A percentile compares a stretch with the other conserved stretches of the same genome.
phyloP scores from a whole-genome alignment of 1,140 invertebrate genomes.

The Delia radicum region DNA sequence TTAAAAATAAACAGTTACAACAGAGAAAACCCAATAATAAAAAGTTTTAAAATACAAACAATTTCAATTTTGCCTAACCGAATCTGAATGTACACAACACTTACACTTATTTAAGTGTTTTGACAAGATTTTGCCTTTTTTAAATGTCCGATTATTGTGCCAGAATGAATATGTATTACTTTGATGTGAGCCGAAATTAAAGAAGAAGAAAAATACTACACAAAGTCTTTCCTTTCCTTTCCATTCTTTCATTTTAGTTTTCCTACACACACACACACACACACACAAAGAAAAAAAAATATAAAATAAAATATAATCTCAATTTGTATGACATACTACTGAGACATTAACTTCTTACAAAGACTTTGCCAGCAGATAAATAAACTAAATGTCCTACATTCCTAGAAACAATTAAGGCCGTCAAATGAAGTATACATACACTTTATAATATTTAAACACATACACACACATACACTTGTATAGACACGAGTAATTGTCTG shows the following conservation, averaged over 20 bases:
- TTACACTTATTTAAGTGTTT: too few species aligned
- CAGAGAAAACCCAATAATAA: too few species aligned
- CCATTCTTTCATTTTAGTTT: neutral
- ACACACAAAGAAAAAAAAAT: neutral
- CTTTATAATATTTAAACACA: neutral
- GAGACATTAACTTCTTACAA: conserved; percentile 1
- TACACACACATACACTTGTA: neutral
- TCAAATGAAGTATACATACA: neutral
- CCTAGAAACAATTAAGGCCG: neutral
- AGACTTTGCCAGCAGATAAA: neutral
- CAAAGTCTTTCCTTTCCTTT: neutral
- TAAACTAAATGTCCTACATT: conserved; percentile 1
- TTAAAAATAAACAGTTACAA: too few species aligned
- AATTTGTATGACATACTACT: neutral
- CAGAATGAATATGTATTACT: neutral
- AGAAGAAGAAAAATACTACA: too few species aligned
- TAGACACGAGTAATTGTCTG: too few species aligned
- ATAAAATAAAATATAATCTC: neutral
- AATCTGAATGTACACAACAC: too few species aligned
- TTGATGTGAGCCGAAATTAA: neutral
- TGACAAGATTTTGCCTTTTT: neutral
- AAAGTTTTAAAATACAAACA: too few species aligned
- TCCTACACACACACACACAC: too few species aligned
- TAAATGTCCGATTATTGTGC: neutral
- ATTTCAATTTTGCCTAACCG: too few species aligned